These are phyloP conservation scores for Acromyrmex echinatior DNA, from an alignment of 1,140 invertebrate species.

Conservation along the genomic window DNA sequence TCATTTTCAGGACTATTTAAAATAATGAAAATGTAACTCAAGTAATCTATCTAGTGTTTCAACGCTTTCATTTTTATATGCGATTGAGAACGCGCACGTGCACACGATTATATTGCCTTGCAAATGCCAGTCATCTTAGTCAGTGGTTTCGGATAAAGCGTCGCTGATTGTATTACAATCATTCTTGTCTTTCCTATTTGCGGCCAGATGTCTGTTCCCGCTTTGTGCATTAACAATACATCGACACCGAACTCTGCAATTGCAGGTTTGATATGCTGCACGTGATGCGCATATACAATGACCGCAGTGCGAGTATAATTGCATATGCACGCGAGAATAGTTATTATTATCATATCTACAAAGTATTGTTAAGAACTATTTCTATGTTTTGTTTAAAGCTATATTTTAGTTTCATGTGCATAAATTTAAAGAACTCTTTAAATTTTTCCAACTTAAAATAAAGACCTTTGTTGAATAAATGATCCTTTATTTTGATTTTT, in stretches of 20 bases:
- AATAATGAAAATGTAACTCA: constrained; percentile 46
- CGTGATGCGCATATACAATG: constrained; percentile 74
- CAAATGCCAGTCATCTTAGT: constrained; percentile 76
- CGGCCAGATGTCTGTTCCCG: constrained; percentile 79
- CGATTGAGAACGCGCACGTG: constrained; percentile 64
- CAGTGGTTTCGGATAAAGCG: constrained; percentile 73
- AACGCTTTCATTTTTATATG: constrained; percentile 66
- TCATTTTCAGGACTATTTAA: background rate
- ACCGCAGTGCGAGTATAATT: constrained; percentile 67
- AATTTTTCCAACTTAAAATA: constrained; percentile 13
- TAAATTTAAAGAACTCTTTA: background rate
- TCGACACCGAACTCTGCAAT: constrained; percentile 60
- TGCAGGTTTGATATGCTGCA: constrained; percentile 68
- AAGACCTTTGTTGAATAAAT: background rate
- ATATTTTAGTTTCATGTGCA: background rate
- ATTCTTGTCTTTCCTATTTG: constrained; percentile 80
- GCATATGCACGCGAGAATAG: background rate
- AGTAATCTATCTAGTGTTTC: constrained; percentile 72
- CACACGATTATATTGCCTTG: constrained; percentile 63
- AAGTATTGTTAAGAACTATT: background rate
- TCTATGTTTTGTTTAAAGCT: background rate
- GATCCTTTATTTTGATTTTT: background rate
- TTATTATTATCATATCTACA: background rate
- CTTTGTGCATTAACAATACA: constrained; percentile 70
- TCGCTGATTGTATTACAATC: constrained; percentile 71